These are phyloP conservation scores for Gadus macrocephalus DNA, from an alignment of 2,113 vertebrate species.

Conservation along the genomic window DNA sequence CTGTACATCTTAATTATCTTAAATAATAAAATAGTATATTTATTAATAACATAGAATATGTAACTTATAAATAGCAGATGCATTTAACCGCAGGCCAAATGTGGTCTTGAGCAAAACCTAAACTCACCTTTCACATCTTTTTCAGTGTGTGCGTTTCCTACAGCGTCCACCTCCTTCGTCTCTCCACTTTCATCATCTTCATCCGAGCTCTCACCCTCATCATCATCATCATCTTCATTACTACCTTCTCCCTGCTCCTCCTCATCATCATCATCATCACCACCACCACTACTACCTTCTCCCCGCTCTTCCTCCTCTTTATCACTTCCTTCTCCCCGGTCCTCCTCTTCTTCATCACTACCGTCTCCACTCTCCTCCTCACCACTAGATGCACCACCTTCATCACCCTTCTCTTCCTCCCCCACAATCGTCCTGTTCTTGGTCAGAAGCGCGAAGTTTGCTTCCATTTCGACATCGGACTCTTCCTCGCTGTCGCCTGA, in stretches of 20 bases:
- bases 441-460: conserved; percentile 41
- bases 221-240: background rate
- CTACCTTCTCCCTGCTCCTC: background rate
- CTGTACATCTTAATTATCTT: too few species aligned
- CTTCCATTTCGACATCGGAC: conserved; percentile 39
- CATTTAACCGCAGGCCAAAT: background rate
- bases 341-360: conserved; percentile 14
- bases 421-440: conserved; percentile 15
- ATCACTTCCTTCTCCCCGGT: background rate
- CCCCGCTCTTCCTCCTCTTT: conserved; percentile 5
- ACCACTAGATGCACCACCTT: conserved; percentile 2
- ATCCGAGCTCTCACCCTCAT: conserved; percentile 2
- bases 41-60: too few species aligned
- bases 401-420: conserved; percentile 6
- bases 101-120: background rate
- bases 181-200: background rate
- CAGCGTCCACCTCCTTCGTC: background rate
- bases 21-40: too few species aligned
- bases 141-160: background rate
- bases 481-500: conserved; percentile 7
- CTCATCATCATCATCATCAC: background rate
- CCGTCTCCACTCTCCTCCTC: conserved; percentile 11
- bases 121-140: conserved; percentile 32
- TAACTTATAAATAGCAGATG: too few species aligned
- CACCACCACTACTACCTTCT: background rate